Evolutionary conservation across 2,797 vertebrate species (phyloP).

Genomic region (Peromyscus aztecus): DNA sequence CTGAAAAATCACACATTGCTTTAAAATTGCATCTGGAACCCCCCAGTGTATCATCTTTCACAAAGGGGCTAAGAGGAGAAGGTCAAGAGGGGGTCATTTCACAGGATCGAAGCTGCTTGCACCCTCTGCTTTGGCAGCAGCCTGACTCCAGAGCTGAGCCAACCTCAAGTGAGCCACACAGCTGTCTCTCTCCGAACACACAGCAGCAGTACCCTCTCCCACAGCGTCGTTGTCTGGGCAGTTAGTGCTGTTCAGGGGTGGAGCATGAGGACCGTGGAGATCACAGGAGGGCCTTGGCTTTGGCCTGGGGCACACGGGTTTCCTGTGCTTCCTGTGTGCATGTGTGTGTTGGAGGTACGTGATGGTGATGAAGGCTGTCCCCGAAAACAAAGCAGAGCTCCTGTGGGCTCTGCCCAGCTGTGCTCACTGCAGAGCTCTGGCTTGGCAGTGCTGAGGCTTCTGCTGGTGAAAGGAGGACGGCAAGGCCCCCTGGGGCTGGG

Average conservation of each 20-base stretch:
- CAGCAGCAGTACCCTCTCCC: not conserved
- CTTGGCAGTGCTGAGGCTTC: not conserved
- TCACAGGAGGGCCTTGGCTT: not conserved
- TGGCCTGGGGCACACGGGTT: no score
- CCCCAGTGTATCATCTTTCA: not conserved
- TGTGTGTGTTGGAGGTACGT: not conserved
- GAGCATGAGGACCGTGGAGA: rapidly evolving
- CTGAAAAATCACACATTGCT: not conserved
- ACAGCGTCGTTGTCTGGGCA: not conserved
- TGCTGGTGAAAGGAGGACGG: not conserved
- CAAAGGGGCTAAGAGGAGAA: not conserved
- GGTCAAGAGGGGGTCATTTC: rapidly evolving
- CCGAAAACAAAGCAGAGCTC: not conserved
- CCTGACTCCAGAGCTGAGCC: not conserved
- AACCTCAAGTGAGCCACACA: rapidly evolving
- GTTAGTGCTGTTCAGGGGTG: not conserved
- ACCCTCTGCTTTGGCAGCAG: rapidly evolving
- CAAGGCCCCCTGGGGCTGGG: not conserved
- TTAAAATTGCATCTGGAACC: not conserved
- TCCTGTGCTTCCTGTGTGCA: not conserved
- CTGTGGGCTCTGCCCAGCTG: not conserved
- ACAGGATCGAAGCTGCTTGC: rapidly evolving
- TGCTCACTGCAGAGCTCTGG: not conserved
- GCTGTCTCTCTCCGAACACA: not conserved
- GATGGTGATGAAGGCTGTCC: rapidly evolving